phyloP scores from a whole-genome alignment of 2,113 vertebrate genomes.

The Syngnathus typhle region DNA sequence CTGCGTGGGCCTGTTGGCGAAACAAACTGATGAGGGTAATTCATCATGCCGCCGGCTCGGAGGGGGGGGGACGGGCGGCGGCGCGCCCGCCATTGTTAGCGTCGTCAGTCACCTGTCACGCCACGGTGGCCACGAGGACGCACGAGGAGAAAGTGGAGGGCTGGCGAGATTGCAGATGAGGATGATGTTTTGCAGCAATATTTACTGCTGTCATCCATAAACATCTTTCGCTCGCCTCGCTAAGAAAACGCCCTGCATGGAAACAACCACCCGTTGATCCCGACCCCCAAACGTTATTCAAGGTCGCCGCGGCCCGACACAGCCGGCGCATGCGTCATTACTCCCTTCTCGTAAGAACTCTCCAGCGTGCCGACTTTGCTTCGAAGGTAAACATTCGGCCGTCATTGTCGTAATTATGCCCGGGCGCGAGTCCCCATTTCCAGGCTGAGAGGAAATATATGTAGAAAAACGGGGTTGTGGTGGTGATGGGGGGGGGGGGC shows the following conservation, averaged over 20 bases:
- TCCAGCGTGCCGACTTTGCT: conserved; percentile 34
- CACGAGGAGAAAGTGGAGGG: conserved; percentile 15
- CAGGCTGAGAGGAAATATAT: conserved; percentile 41
- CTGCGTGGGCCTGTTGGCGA: conserved; percentile 67
- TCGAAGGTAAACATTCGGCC: conserved; percentile 59
- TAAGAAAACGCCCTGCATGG: too few relatives aligned
- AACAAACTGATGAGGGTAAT: conserved; percentile 77
- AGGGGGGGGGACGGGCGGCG: conserved; percentile 25
- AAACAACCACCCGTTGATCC: too few relatives aligned
- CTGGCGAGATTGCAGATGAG: conserved; percentile 12
- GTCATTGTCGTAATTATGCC: conserved; percentile 58
- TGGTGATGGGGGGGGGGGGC: conserved; percentile 28
- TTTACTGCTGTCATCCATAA: not conserved
- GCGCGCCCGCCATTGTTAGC: conserved; percentile 63
- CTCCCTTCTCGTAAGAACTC: conserved; percentile 34
- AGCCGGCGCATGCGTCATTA: conserved; percentile 23
- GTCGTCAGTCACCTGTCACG: conserved; percentile 72
- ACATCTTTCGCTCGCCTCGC: too few relatives aligned
- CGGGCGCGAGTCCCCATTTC: conserved; percentile 41
- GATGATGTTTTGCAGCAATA: conserved; percentile 5
- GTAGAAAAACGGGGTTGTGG: conserved; percentile 4
- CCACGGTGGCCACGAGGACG: conserved; percentile 21
- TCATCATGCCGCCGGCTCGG: conserved; percentile 65
- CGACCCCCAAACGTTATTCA: not conserved
- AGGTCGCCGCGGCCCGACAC: conserved; percentile 14